Conservation (phyloP, 37 sponge, comb jelly and placozoan genomes). For the Cladorhizidae sp. region DNA sequence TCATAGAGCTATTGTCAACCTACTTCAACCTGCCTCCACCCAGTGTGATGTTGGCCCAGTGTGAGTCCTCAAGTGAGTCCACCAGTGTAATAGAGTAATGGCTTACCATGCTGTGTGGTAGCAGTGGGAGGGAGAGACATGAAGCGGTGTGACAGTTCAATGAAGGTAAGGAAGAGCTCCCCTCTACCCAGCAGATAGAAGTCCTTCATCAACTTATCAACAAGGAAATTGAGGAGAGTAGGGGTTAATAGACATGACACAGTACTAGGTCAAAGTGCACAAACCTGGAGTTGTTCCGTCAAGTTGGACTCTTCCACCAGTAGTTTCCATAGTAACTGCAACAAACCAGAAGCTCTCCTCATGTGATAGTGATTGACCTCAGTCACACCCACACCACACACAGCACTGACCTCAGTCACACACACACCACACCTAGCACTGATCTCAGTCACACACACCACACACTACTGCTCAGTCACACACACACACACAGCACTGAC, state of each 20-base stretch:
- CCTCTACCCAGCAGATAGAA: constrained; percentile 94
- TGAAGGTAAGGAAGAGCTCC: constrained; percentile 87
- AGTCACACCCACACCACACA: background rate
- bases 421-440: background rate
- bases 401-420: constrained; percentile 73
- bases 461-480: no score
- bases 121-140: constrained; percentile 57
- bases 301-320: constrained; percentile 79
- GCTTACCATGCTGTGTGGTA: constrained; percentile 78
- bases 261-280: background rate
- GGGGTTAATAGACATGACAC: no score
- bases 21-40: background rate
- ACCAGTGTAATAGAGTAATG: background rate
- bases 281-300: constrained; percentile 66
- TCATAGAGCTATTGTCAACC: no score
- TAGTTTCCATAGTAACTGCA: constrained; percentile 83
- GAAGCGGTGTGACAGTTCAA: constrained; percentile 72
- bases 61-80: no score
- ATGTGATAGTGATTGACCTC: background rate
- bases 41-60: background rate
- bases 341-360: background rate
- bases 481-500: constrained; percentile 13
- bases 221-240: no score
- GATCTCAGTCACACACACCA: no score
- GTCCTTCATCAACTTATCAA: constrained; percentile 73